Conservation (phyloP, 2,113 vertebrate genomes). For the Rhinopomastus cyanomelas region DNA sequence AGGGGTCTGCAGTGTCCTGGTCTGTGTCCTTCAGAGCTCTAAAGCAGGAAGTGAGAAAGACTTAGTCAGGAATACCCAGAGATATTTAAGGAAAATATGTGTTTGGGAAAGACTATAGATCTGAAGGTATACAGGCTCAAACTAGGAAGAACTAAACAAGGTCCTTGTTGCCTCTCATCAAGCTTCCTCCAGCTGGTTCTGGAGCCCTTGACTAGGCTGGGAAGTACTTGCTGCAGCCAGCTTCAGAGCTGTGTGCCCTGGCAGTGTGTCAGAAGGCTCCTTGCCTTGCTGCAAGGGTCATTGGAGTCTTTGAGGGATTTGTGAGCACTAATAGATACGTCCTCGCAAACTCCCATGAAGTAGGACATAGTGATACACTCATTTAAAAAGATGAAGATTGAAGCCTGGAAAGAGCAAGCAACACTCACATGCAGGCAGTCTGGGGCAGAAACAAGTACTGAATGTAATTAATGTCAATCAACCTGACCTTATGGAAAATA, state of each 20-base stretch:
- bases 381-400: not conserved
- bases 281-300: fast-evolving
- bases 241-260: too few relatives aligned
- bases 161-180: not conserved
- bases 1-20: too few relatives aligned
- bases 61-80: not conserved
- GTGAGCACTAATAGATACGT: fast-evolving
- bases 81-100: fast-evolving
- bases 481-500: slow-evolving; percentile 17
- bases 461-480: slow-evolving; percentile 38
- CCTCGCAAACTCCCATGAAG: fast-evolving
- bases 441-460: slow-evolving; percentile 10
- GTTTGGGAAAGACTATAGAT: not conserved
- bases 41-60: not conserved
- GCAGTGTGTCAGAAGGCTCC: too few relatives aligned
- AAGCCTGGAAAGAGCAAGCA: slow-evolving; percentile 11
- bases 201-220: too few relatives aligned
- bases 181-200: not conserved
- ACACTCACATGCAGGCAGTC: not conserved
- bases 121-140: too few relatives aligned
- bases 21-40: not conserved
- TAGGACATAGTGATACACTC: not conserved
- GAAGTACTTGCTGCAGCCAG: too few relatives aligned
- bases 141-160: fast-evolving
- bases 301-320: fast-evolving